A percentile compares a stretch with the other conserved stretches of the same genome.
These are phyloP conservation scores for Drosophila quasianomalipes DNA, from an alignment of 2,888 invertebrate species.

Conservation along the genomic window DNA sequence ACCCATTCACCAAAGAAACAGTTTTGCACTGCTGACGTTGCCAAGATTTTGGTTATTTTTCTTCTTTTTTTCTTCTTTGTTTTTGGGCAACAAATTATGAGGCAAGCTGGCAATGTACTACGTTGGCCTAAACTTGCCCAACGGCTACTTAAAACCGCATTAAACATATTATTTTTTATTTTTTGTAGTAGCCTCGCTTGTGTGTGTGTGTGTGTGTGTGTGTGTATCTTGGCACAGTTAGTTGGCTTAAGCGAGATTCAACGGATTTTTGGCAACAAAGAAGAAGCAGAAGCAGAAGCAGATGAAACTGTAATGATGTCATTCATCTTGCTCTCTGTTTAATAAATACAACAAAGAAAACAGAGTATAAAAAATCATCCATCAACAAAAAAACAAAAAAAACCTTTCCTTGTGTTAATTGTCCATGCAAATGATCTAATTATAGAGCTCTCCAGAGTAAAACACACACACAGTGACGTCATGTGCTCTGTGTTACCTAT, in stretches of 20 bases:
- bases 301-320: constrained; percentile 67
- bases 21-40: constrained; percentile 50
- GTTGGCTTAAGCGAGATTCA: constrained; percentile 30
- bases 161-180: constrained; percentile 35
- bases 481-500: constrained; percentile 18
- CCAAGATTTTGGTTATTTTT: constrained; percentile 11
- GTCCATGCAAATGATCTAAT: constrained; percentile 49
- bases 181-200: constrained; percentile 9
- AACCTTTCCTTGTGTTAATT: constrained; percentile 53
- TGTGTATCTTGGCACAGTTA: constrained; percentile 65
- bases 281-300: constrained; percentile 34
- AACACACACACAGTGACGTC: constrained; percentile 43
- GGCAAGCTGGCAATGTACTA: constrained; percentile 37
- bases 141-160: constrained; percentile 64
- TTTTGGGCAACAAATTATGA: constrained; percentile 34
- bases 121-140: constrained; percentile 42
- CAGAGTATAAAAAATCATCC: constrained; percentile 4
- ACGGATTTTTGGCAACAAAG: constrained; percentile 42
- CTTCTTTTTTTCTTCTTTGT: constrained; percentile 8
- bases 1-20: constrained; percentile 29
- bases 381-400: constrained; percentile 6
- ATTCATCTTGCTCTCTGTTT: constrained; percentile 69
- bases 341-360: constrained; percentile 37
- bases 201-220: constrained; percentile 1
- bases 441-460: constrained; percentile 10